Evolutionary conservation across 1,140 invertebrate species (phyloP).

Genomic region (Vanessa tameamea): DNA sequence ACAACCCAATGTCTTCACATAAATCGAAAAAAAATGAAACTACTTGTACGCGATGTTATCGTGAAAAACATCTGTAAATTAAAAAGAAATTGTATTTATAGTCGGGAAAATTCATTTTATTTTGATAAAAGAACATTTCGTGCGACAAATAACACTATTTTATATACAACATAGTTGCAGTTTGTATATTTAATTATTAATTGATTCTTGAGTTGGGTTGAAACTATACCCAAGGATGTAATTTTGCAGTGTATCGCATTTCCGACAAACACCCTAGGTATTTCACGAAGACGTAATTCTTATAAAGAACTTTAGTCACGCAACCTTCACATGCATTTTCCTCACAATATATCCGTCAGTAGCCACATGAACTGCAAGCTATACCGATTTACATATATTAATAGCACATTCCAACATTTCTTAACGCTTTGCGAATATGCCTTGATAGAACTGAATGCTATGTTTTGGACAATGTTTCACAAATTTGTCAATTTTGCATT

Average conservation of each 20-base stretch:
- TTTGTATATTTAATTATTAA: background rate
- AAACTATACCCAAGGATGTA: constrained; percentile 5
- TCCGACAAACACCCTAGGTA: constrained; percentile 30
- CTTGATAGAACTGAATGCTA: no score
- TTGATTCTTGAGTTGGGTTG: background rate
- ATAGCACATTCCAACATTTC: background rate
- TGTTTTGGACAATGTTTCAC: no score
- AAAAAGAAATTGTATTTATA: background rate
- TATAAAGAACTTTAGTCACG: constrained; percentile 38
- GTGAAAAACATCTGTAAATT: background rate
- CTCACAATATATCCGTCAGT: background rate
- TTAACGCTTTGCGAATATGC: no score
- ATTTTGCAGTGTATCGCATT: constrained; percentile 36
- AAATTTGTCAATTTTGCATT: no score
- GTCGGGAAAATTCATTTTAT: no score
- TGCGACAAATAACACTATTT: no score
- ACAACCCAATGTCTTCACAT: constrained; percentile 5
- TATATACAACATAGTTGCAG: no score
- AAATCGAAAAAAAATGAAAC: background rate
- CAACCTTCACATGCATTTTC: constrained; percentile 21
- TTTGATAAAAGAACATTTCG: no score
- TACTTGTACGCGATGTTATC: background rate
- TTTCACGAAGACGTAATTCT: constrained; percentile 31
- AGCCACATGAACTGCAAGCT: background rate
- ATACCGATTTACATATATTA: background rate